Evolutionary conservation across 2,113 vertebrate species (phyloP).

Genomic region (Lophotis ruficrista): DNA sequence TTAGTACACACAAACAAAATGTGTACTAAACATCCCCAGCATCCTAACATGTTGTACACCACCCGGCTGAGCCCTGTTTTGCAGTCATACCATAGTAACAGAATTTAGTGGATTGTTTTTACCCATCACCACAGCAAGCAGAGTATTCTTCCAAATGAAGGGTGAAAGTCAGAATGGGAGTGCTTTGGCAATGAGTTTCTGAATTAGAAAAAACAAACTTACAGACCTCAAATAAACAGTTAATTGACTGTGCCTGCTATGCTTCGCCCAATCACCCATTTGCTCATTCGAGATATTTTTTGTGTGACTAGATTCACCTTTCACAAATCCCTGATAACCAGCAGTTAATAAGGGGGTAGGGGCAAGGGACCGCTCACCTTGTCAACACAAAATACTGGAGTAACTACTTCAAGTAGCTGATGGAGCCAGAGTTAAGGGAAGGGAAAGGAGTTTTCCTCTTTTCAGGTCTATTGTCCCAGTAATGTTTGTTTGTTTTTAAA

Average conservation of each 20-base stretch:
- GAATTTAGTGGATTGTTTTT: background rate
- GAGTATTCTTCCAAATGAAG: background rate
- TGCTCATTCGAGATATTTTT: conserved; percentile 21
- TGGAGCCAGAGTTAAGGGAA: background rate
- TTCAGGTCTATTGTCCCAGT: background rate
- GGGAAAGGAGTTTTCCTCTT: background rate
- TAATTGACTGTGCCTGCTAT: background rate
- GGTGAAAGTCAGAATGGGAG: background rate
- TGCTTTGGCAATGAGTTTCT: background rate
- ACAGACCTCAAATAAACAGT: background rate
- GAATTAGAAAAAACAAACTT: background rate
- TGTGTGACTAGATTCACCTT: background rate
- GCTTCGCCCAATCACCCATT: background rate
- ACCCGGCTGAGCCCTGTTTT: background rate
- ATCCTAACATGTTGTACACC: background rate
- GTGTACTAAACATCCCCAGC: background rate
- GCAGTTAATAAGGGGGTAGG: background rate
- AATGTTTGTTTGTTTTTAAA: background rate
- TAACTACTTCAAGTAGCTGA: background rate
- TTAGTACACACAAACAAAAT: background rate
- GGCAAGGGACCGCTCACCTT: background rate
- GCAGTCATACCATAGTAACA: background rate
- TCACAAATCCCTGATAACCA: background rate
- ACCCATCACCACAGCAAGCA: background rate
- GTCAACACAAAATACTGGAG: background rate